A percentile compares a stretch with the other conserved stretches of the same genome.
phyloP scores from a whole-genome alignment of 2,888 invertebrate genomes.

The Tribolium freemani region DNA sequence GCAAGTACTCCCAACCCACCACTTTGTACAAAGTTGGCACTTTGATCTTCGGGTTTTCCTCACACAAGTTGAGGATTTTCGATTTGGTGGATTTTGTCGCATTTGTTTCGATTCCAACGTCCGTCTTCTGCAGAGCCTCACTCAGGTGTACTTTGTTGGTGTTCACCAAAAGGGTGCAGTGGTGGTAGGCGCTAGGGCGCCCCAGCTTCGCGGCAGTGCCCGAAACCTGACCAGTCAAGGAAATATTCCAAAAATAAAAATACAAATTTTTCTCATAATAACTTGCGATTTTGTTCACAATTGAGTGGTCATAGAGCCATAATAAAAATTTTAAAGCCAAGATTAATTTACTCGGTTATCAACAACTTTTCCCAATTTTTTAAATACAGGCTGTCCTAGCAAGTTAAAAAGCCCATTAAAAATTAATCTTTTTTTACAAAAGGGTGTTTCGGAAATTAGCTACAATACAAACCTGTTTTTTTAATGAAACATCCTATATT shows the following conservation, averaged over 20 bases:
- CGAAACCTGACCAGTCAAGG: slow-evolving; percentile 79
- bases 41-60: slow-evolving; percentile 79
- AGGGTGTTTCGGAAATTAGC: too few relatives aligned
- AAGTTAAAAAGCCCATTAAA: too few relatives aligned
- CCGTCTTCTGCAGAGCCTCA: slow-evolving; percentile 80
- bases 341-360: too few relatives aligned
- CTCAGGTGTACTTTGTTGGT: slow-evolving; percentile 84
- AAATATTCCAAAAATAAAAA: slow-evolving; percentile 44
- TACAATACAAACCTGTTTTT: too few relatives aligned
- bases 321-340: too few relatives aligned
- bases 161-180: slow-evolving; percentile 93
- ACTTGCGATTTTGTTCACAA: too few relatives aligned
- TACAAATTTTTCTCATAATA: background rate
- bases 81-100: slow-evolving; percentile 90
- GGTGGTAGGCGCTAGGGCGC: slow-evolving; percentile 93
- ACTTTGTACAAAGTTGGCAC: slow-evolving; percentile 82
- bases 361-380: too few relatives aligned
- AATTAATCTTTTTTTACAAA: too few relatives aligned
- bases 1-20: slow-evolving; percentile 87
- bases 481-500: too few relatives aligned
- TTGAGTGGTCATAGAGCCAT: too few relatives aligned
- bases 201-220: slow-evolving; percentile 96
- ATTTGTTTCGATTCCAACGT: slow-evolving; percentile 86
- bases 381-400: too few relatives aligned
- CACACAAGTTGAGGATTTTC: slow-evolving; percentile 85